Conservation (phyloP, 2,888 invertebrate genomes). For the Notocelia uddmanniana region DNA sequence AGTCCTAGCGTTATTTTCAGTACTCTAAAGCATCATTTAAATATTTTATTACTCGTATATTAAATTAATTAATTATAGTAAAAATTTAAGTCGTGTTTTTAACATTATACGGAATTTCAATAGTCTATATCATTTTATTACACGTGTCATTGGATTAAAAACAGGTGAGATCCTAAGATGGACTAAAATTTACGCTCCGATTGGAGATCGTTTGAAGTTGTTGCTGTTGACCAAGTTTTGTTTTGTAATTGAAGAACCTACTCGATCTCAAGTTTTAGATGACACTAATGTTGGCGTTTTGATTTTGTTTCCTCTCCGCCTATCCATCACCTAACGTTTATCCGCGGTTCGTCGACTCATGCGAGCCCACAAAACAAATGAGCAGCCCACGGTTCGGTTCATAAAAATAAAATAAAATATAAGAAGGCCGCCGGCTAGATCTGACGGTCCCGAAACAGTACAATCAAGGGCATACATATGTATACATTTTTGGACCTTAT, state of each 20-base stretch:
- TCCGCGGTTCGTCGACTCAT: slow-evolving; percentile 26
- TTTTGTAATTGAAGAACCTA: background rate
- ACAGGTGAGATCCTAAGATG: background rate
- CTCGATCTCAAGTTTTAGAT: background rate
- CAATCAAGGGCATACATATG: too few species aligned
- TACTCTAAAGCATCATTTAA: too few species aligned
- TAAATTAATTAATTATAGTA: too few species aligned
- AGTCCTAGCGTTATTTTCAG: too few species aligned
- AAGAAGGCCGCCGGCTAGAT: background rate
- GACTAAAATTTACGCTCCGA: background rate
- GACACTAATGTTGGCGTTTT: background rate
- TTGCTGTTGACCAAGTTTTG: background rate
- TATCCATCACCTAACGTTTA: background rate
- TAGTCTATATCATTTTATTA: background rate
- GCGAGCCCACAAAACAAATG: slow-evolving; percentile 31
- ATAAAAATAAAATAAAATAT: background rate
- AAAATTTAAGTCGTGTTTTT: too few species aligned
- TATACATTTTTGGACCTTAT: too few species aligned
- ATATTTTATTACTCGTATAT: too few species aligned
- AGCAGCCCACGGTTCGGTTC: background rate
- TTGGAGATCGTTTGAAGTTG: background rate
- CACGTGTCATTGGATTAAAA: background rate
- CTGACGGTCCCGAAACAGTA: background rate
- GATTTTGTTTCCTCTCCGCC: background rate
- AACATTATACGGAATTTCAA: too few species aligned